These are phyloP conservation scores for Leptopilina clavipes DNA, from an alignment of 1,140 invertebrate genomes.

Conservation along the genomic window DNA sequence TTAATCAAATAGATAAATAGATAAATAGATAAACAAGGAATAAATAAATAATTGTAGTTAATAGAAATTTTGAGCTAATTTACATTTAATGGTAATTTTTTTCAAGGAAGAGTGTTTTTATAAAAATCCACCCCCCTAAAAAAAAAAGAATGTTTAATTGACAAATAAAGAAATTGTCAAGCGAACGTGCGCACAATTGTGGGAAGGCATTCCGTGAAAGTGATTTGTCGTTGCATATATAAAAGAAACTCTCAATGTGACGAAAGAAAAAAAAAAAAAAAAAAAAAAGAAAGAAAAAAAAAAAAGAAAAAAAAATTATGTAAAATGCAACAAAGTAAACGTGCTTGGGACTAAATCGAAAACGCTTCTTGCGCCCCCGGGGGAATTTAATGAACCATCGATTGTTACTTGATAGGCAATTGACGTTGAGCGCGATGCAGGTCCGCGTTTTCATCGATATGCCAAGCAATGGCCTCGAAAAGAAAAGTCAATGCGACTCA, in stretches of 20 bases:
- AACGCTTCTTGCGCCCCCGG: slow-evolving; percentile 14
- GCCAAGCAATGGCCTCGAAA: slow-evolving; percentile 32
- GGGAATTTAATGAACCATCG: slow-evolving; percentile 31
- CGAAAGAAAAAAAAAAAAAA: too few species aligned
- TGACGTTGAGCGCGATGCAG: slow-evolving; percentile 18
- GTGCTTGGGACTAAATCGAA: slow-evolving; percentile 6
- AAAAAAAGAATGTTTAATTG: not conserved
- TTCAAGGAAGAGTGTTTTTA: too few species aligned
- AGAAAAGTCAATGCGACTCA: slow-evolving; percentile 58
- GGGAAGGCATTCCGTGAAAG: not conserved
- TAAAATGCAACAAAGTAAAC: slow-evolving; percentile 16
- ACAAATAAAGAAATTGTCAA: not conserved
- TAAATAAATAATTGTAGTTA: too few species aligned
- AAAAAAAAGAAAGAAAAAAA: too few species aligned
- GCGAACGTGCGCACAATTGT: not conserved
- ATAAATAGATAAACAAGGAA: too few species aligned
- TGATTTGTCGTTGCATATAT: slow-evolving; percentile 13
- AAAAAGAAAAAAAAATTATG: not conserved
- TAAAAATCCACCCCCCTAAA: not conserved
- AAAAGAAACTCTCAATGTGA: slow-evolving; percentile 4
- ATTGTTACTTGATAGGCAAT: slow-evolving; percentile 23
- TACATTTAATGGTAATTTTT: too few species aligned
- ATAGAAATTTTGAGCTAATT: too few species aligned
- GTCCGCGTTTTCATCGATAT: slow-evolving; percentile 34
- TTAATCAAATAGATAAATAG: too few species aligned